Percentiles rank a stretch among this genome's conserved stretches.
Evolutionary conservation across 2,888 invertebrate genomes (phyloP).

Genomic region (Ormyrus nitidulus): DNA sequence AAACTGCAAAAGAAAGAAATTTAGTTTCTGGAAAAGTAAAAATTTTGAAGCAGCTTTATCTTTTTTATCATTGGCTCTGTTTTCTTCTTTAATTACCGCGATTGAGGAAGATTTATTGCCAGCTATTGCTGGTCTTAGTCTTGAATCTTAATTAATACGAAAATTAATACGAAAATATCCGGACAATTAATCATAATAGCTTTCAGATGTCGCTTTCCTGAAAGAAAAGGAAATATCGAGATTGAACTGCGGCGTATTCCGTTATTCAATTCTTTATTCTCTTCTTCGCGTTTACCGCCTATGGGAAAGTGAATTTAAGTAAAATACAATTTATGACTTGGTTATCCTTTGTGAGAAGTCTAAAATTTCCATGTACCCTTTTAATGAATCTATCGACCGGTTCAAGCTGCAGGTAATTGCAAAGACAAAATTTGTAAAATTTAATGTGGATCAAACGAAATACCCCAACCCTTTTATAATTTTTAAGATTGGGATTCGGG

Average conservation of each 20-base stretch:
- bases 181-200: slow-evolving; percentile 25
- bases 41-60: not conserved
- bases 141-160: not conserved
- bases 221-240: slow-evolving; percentile 30
- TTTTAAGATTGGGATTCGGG: too few relatives aligned
- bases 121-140: too few relatives aligned
- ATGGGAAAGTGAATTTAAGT: not conserved
- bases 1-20: not conserved
- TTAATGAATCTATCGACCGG: too few relatives aligned
- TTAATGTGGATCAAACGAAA: too few relatives aligned
- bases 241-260: slow-evolving; percentile 24
- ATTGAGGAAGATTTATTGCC: not conserved
- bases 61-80: not conserved
- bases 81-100: not conserved
- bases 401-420: too few relatives aligned
- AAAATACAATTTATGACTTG: slow-evolving; percentile 25
- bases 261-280: slow-evolving; percentile 45
- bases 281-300: not conserved
- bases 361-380: not conserved
- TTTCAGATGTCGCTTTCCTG: slow-evolving; percentile 26
- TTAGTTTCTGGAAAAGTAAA: too few relatives aligned
- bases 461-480: too few relatives aligned
- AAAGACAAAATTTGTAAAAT: too few relatives aligned
- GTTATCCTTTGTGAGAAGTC: not conserved
- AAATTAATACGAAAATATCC: slow-evolving; percentile 28